These are phyloP conservation scores for Lacerta bilineata DNA, from an alignment of 2,797 vertebrate species.

Conservation along the genomic window DNA sequence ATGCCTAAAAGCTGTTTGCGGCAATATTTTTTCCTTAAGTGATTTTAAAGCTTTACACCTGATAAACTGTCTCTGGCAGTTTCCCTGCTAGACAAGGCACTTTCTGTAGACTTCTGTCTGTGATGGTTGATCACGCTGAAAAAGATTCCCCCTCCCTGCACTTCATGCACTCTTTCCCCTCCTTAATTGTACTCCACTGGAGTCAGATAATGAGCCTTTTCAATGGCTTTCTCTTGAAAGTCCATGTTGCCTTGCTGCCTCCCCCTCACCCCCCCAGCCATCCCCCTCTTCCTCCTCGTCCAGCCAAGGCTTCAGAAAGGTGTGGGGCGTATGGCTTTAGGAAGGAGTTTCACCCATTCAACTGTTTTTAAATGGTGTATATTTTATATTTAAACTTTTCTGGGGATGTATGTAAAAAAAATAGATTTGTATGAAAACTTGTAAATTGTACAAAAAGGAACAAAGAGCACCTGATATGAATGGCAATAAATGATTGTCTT, in stretches of 20 bases:
- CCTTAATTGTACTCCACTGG: slow-evolving; percentile 20
- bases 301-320: background rate
- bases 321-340: slow-evolving; percentile 29
- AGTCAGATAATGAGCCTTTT: slow-evolving; percentile 38
- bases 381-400: slow-evolving; percentile 82
- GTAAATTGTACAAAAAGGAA: slow-evolving; percentile 73
- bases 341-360: slow-evolving; percentile 66
- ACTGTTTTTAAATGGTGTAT: slow-evolving; percentile 81
- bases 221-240: slow-evolving; percentile 17
- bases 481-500: slow-evolving; percentile 67
- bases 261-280: background rate
- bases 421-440: slow-evolving; percentile 84
- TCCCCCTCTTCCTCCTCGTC: background rate
- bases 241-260: background rate
- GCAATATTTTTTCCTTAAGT: slow-evolving; percentile 3
- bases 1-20: background rate
- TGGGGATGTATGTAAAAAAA: slow-evolving; percentile 77
- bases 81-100: background rate
- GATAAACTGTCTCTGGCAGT: background rate
- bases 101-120: slow-evolving; percentile 41
- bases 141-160: slow-evolving; percentile 45
- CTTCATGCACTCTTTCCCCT: slow-evolving; percentile 23
- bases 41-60: slow-evolving; percentile 40
- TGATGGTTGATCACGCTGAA: slow-evolving; percentile 23
- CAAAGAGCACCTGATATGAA: slow-evolving; percentile 49